Evolutionary conservation across 1,140 invertebrate species (phyloP), one percentile per base, ranked within the genome.

Genomic region (Epicauta chinensis): DNA sequence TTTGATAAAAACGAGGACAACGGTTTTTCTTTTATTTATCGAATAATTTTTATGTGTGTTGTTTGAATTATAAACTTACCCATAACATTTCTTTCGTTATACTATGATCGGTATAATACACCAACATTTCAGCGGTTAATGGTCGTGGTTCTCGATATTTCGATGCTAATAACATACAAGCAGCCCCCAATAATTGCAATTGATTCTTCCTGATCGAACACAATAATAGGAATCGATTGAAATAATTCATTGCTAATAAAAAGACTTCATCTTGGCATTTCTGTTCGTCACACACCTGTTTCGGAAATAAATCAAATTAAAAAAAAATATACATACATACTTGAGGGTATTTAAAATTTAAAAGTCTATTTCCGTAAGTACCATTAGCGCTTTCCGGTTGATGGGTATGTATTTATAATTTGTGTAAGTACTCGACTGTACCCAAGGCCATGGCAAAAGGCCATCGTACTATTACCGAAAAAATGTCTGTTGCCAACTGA

Each of bases 81-180:
- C 84, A 84, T 48, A 97, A 77, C 62, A 95, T 87, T 43, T 84
- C 74, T 49, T 84, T 73, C 34, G 81, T 85, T 69, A 96, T 86
- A 66, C 91, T 94, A 71, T 91, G 86, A 66, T 94, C 93, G 6
- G 93, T 96, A 73, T 94, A 96, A 71, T 86, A 87, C 55, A 93
- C 86, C 31, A 97, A 77, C 31, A 83, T 75, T 44, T 93, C 83
- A 0, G 88, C 86, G 6, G 84, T 80, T 2, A 97, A 72, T 2
- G 88, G 87, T 45, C 77, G 77, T 1, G 89, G 82, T 69, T 95
- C 89, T 41, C 89, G 81, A 13, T 97, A 74, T 75, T 97, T 97
- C 12, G 92, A 95, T 2, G 91, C 88, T 43, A 97, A 75, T 51
- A 97, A 79, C 53, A 97, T 79, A 65, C 92, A 95, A 11, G 86